These are phyloP conservation scores for Caenorhabditis zanzibari DNA, from an alignment of 2,888 invertebrate species.

Conservation along the genomic window DNA sequence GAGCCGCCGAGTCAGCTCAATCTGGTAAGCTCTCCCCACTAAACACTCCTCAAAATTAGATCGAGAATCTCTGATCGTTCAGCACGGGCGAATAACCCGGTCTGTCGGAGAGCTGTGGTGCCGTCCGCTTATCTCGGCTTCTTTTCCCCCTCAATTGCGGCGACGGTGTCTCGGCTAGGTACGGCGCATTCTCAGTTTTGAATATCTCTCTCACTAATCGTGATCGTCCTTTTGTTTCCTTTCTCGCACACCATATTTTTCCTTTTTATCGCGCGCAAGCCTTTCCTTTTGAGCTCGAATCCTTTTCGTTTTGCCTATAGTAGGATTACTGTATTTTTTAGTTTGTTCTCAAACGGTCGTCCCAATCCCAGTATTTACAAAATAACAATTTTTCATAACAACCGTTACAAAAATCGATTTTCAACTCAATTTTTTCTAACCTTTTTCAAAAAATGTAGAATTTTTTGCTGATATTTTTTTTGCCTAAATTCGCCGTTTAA, in stretches of 20 bases:
- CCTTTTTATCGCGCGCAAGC: no score
- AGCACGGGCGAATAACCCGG: conserved; percentile 43
- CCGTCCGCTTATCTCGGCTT: conserved; percentile 61
- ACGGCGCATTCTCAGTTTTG: conserved; percentile 31
- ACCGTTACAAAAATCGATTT: no score
- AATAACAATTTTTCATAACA: no score
- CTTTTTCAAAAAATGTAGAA: no score
- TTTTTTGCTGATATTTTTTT: no score
- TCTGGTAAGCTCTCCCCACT: conserved; percentile 20
- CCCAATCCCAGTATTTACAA: no score
- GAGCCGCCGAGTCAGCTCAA: background rate
- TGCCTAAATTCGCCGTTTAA: no score
- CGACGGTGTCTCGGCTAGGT: conserved; percentile 62
- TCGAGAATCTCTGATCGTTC: conserved; percentile 38
- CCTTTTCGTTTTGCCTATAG: no score
- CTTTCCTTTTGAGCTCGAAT: background rate
- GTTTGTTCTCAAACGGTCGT: no score
- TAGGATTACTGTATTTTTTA: no score
- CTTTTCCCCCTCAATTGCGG: conserved; percentile 63
- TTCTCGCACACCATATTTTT: conserved; percentile 7
- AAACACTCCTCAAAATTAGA: background rate
- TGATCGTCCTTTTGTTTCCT: conserved; percentile 39
- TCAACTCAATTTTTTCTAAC: no score
- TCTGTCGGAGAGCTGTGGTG: conserved; percentile 59
- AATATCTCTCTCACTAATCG: conserved; percentile 27